phyloP scores from a whole-genome alignment of 2,888 invertebrate species.

The Eurois occulta region DNA sequence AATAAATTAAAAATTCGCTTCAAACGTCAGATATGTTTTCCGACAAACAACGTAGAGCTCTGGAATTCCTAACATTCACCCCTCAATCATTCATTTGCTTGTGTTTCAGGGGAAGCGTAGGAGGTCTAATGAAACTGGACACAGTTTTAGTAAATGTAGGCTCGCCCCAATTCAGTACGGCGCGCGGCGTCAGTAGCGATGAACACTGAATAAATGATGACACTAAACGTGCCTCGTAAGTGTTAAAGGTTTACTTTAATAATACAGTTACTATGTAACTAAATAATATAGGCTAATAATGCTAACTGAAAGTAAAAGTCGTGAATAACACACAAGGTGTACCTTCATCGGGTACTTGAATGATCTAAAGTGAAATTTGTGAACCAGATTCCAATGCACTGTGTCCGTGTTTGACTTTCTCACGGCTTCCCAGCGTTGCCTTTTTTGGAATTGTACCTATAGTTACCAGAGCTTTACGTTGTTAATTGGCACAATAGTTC shows the following conservation, averaged over 20 bases:
- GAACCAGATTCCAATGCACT: conserved; percentile 49
- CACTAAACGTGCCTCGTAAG: conserved; percentile 60
- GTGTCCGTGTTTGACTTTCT: conserved; percentile 52
- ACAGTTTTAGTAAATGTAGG: conserved; percentile 65
- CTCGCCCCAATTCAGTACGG: conserved; percentile 65
- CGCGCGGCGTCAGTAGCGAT: conserved; percentile 66
- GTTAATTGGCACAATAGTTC: conserved; percentile 26
- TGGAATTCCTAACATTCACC: conserved; percentile 17
- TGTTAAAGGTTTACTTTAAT: conserved; percentile 47
- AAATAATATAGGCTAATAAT: conserved; percentile 34
- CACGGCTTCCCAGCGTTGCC: conserved; percentile 37
- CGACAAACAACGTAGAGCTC: conserved; percentile 31
- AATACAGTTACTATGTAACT: conserved; percentile 44
- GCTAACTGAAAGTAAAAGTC: conserved; percentile 58
- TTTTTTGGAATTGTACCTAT: conserved; percentile 19
- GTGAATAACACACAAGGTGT: conserved; percentile 36
- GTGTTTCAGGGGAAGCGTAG: conserved; percentile 21
- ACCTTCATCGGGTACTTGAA: conserved; percentile 25
- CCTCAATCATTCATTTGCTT: conserved; percentile 4
- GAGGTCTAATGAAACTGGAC: conserved; percentile 61
- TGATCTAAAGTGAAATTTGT: conserved; percentile 51
- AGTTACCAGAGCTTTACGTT: neutral
- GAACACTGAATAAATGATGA: conserved; percentile 68
- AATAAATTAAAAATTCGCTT: conserved; percentile 46
- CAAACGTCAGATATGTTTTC: conserved; percentile 35